Evolutionary conservation across 2,888 invertebrate genomes (phyloP).

Genomic region (Drosophila setosimentum): DNA sequence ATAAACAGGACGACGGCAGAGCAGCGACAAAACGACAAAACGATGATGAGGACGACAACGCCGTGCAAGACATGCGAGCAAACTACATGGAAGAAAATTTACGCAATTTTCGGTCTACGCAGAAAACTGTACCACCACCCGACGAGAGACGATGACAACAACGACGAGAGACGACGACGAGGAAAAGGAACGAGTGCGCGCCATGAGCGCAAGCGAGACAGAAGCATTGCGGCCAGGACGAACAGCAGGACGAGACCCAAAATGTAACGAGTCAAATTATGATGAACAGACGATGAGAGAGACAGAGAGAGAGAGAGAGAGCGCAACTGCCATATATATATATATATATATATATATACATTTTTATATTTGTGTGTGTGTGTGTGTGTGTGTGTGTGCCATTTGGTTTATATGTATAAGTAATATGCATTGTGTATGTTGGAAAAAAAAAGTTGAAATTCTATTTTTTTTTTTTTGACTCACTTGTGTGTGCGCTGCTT

Average conservation of each 20-base stretch:
- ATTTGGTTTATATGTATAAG: conserved; percentile 27
- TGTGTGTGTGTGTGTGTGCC: conserved; percentile 57
- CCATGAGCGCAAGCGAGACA: conserved; percentile 47
- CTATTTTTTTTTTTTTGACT: conserved; percentile 47
- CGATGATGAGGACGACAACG: conserved; percentile 59
- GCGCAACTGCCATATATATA: conserved; percentile 21
- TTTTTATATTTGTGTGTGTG: too few species aligned
- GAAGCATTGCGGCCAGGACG: conserved; percentile 29
- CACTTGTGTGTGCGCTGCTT: conserved; percentile 77
- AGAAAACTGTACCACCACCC: conserved; percentile 79
- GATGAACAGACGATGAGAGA: not conserved
- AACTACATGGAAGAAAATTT: conserved; percentile 74
- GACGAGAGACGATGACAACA: conserved; percentile 40
- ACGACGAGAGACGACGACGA: conserved; percentile 27
- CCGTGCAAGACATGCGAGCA: conserved; percentile 73
- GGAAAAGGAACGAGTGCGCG: conserved; percentile 69
- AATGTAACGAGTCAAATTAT: conserved; percentile 59
- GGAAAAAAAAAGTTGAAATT: conserved; percentile 64
- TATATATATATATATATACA: conserved; percentile 10
- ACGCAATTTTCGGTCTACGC: conserved; percentile 80
- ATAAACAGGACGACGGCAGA: conserved; percentile 32
- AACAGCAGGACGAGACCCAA: conserved; percentile 51
- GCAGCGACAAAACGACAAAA: conserved; percentile 20
- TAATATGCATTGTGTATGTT: conserved; percentile 39
- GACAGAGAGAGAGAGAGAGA: conserved; percentile 22